A percentile compares a stretch with the other conserved stretches of the same genome.
Evolutionary conservation across 2,113 vertebrate species (phyloP).

Genomic region (Chloropsis cyanopogon): DNA sequence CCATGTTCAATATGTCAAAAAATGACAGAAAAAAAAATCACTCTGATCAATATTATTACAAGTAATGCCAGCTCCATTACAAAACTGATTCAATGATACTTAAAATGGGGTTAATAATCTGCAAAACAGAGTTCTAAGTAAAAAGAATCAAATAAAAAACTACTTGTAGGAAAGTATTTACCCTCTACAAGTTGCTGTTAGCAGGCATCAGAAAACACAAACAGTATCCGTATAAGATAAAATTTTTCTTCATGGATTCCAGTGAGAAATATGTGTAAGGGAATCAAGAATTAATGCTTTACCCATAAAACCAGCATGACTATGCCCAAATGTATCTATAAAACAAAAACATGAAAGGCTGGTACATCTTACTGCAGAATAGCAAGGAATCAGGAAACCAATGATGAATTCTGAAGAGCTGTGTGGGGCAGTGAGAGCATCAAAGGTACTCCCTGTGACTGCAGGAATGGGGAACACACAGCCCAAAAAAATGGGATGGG

Average conservation of each 20-base stretch:
- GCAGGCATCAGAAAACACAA: background rate
- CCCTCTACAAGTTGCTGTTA: background rate
- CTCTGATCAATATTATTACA: background rate
- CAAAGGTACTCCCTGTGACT: rapidly evolving
- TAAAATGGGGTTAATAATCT: background rate
- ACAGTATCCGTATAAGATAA: rapidly evolving
- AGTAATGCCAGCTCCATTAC: background rate
- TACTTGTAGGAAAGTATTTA: background rate
- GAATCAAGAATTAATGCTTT: background rate
- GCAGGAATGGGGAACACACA: background rate
- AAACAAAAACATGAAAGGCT: background rate
- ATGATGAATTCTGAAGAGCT: background rate
- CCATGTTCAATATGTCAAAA: background rate
- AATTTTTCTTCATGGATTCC: background rate
- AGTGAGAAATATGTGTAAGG: background rate
- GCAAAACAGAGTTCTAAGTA: background rate
- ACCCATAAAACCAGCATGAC: background rate
- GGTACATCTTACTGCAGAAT: background rate
- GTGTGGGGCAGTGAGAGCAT: rapidly evolving
- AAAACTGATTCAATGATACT: background rate
- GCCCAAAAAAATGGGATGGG: rapidly evolving
- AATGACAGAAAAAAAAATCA: background rate
- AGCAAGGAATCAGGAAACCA: background rate
- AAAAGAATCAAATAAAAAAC: background rate
- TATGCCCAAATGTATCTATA: background rate